Evolutionary conservation across 2,797 vertebrate species (phyloP).

Genomic region (Notolabrus celidotus): DNA sequence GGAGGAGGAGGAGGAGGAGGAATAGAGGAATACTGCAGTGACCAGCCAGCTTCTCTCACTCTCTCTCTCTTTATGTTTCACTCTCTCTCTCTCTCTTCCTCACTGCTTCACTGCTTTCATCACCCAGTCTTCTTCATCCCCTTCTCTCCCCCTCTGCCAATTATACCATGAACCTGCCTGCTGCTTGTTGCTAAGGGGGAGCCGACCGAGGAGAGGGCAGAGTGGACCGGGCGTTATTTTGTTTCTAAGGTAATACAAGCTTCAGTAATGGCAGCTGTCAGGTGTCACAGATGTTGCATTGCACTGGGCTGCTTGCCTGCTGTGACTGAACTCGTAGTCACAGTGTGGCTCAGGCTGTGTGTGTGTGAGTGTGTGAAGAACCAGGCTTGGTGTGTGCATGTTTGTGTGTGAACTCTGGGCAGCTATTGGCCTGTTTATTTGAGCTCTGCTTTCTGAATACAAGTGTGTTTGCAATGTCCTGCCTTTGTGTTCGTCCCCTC

Average conservation of each 20-base stretch:
- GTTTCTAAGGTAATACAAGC: constrained; percentile 89
- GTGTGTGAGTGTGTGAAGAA: constrained; percentile 37
- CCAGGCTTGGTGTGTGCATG: constrained; percentile 42
- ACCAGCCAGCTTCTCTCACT: constrained; percentile 60
- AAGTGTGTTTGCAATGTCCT: constrained; percentile 22
- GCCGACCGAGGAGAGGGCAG: constrained; percentile 73
- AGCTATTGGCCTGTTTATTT: constrained; percentile 47
- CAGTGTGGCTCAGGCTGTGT: constrained; percentile 38
- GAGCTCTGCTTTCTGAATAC: constrained; percentile 31
- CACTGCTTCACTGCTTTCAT: constrained; percentile 64
- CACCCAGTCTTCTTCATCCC: constrained; percentile 58
- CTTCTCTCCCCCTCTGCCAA: constrained; percentile 67
- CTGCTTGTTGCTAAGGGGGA: constrained; percentile 86
- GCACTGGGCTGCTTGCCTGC: constrained; percentile 43
- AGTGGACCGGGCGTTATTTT: constrained; percentile 80
- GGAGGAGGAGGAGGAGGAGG: constrained; percentile 64
- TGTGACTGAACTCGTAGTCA: constrained; percentile 30
- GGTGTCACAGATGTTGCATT: constrained; percentile 73
- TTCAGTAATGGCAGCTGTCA: constrained; percentile 63
- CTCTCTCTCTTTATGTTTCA: constrained; percentile 40
- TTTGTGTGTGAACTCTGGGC: constrained; percentile 58
- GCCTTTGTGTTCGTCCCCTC: constrained; percentile 31
- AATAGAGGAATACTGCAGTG: constrained; percentile 76
- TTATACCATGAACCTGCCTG: constrained; percentile 84
- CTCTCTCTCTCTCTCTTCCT: constrained; percentile 26